Evolutionary conservation across 2,797 vertebrate genomes (phyloP).

Genomic region (Gymnodraco acuticeps): DNA sequence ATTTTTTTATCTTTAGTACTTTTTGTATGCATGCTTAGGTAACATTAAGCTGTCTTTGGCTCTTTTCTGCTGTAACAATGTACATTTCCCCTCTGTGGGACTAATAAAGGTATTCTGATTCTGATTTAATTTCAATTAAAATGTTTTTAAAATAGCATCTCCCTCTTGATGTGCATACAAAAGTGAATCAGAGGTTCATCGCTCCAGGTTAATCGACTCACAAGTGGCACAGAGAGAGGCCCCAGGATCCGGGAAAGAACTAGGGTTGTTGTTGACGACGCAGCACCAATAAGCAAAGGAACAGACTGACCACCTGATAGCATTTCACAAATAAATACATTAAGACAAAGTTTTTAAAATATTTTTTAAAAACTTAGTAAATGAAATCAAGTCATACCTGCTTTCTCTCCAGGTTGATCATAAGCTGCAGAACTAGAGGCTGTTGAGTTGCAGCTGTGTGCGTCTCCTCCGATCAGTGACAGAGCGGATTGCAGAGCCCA

Average conservation of each 20-base stretch:
- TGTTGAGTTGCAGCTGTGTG: conserved; percentile 46
- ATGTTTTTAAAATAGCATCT: not conserved
- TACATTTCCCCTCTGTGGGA: no score
- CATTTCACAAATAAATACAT: not conserved
- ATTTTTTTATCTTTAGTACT: no score
- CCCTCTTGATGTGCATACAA: not conserved
- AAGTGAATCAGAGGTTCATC: not conserved
- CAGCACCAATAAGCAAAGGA: conserved; percentile 76
- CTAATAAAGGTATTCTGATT: no score
- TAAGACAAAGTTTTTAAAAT: not conserved
- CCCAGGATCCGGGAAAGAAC: conserved; percentile 72
- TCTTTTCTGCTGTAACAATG: no score
- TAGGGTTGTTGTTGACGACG: conserved; percentile 72
- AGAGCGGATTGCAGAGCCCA: conserved; percentile 63
- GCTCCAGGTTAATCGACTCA: conserved; percentile 44
- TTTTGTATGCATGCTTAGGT: no score
- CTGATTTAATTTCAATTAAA: not conserved
- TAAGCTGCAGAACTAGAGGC: not conserved
- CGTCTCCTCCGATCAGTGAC: conserved; percentile 57
- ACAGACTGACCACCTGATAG: conserved; percentile 42
- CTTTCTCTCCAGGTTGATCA: not conserved
- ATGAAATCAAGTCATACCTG: conserved; percentile 21
- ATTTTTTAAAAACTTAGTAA: not conserved
- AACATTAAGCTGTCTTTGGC: no score
- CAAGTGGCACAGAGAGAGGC: conserved; percentile 75